A percentile compares a stretch with the other conserved stretches of the same genome.
Conservation (phyloP, 2,113 vertebrate species). For the Ceyx margarethae region DNA sequence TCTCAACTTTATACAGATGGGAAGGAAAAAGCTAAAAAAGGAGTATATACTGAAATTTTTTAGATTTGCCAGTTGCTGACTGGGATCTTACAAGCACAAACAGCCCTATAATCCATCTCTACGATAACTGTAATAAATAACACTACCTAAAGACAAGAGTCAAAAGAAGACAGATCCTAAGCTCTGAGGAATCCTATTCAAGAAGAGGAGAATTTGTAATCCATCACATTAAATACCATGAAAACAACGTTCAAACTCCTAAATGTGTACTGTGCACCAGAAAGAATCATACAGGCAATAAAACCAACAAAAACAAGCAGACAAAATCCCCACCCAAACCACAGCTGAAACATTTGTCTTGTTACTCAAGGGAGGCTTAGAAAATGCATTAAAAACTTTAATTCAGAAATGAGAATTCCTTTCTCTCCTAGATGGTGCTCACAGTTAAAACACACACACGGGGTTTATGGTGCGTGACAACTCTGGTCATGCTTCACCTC, state of each 20-base stretch:
- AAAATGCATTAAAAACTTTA: neutral
- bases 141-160: neutral
- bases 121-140: neutral
- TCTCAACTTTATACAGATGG: neutral
- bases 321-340: neutral
- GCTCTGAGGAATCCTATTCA: neutral
- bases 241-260: neutral
- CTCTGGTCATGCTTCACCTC: neutral
- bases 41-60: neutral
- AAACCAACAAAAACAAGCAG: neutral
- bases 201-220: neutral
- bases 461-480: neutral
- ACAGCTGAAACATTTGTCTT: neutral
- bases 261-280: neutral
- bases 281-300: neutral
- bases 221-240: neutral
- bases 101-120: neutral
- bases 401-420: neutral
- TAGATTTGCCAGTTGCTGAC: neutral
- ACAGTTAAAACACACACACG: neutral
- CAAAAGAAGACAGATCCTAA: neutral
- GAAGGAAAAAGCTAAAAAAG: neutral
- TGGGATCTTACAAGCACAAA: rapidly evolving
- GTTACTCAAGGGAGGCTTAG: neutral
- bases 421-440: neutral